Evolutionary conservation across 2,888 invertebrate species (phyloP), one percentile per base, ranked within the genome.

Genomic region (Drosophila prostipennis): DNA sequence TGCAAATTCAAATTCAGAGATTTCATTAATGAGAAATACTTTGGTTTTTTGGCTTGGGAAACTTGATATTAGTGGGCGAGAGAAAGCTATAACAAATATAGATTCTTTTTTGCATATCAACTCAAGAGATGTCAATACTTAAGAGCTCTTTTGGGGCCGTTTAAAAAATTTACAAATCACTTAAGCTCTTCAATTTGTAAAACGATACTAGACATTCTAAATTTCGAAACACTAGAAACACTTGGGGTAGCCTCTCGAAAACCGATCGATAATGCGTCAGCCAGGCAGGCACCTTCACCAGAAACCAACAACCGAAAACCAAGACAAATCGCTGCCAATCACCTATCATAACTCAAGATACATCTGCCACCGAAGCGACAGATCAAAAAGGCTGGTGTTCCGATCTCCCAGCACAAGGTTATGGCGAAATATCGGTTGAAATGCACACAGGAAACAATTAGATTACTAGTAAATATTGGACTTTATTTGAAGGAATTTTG

Each of bases 301-400:
- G 26, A 26, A 26, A 26, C 23, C 6, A 60, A 19, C 19, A 19
- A 2, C 19, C 19, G 3, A 54, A 60, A 72, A 59, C 43, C 63
- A n/a, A 61, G 57, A 67, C 37, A 77, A 78, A 80, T 78, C 55
- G 67, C 72, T 59, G 84, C 72, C 80, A 83, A 80, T 83, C 80
- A 80, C 74, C 72, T 61, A 86, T 83, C 87, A 75, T 67, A 72
- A 57, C 52, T 85, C 83, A 85, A 80, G 78, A 71, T 65, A 80
- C 80, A 83, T 80, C 87, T 86, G 77, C 80, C 51, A 58, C 61
- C 45, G 55, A 52, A 26, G n/a, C 40, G 40, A 58, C 49, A 11
- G 65, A 64, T 45, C 65, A 51, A 29, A 71, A 57, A 34, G 29
- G 59, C 67, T 48, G 52, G 55, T 55, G 55, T 57, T 64, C 60